Evolutionary conservation across 1,140 invertebrate species (phyloP), one percentile per base, ranked within the genome.

Genomic region (Luehdorfia chinensis): DNA sequence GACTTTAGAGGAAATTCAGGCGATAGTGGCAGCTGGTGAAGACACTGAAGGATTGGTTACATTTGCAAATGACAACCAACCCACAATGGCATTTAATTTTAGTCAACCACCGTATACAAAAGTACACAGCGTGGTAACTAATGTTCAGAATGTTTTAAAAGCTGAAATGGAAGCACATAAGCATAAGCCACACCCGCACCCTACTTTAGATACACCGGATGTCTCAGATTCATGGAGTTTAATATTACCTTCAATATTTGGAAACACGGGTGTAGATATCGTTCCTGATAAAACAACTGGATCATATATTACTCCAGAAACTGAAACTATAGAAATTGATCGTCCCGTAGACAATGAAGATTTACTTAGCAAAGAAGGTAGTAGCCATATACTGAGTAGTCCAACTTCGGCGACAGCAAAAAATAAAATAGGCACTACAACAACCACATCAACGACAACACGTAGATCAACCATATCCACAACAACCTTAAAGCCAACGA

Each of bases 1-100:
- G 94, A 94, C 93, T 16, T 84, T 94, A 58, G 89, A 94, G 59
- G 93, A 95, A 83, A 95, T 95, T 46, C 93, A 94, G 69, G 91
- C 92, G 30, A 92, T 95, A 41, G 94, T 95, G 18, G 94, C 94
- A 1, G 92, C 91, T 15, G 93, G 93, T 1, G 92, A 93, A 55
- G 90, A 91, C 43, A 91, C 92, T 45, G 85, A 88, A 46, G 84
- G 87, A 1, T 68, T 90, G 11, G 87, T 90, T 7, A 87, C 85
- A 11, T 79, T 87, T 37, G 80, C 85, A 4, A 87, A 87, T 64
- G 75, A 87, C 12, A 77, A 87, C 47, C 87, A 89, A 60, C 87
- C 77, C 51, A 85, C 66, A 14, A 77, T 69, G 52, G 84, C 71
- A 19, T 87, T 81, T 34, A 85, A 81, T 64, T 86, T 66, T 36